Base-by-base conservation (phyloP, 1,140 invertebrate species). In the Scaptomyza hsui region DNA sequence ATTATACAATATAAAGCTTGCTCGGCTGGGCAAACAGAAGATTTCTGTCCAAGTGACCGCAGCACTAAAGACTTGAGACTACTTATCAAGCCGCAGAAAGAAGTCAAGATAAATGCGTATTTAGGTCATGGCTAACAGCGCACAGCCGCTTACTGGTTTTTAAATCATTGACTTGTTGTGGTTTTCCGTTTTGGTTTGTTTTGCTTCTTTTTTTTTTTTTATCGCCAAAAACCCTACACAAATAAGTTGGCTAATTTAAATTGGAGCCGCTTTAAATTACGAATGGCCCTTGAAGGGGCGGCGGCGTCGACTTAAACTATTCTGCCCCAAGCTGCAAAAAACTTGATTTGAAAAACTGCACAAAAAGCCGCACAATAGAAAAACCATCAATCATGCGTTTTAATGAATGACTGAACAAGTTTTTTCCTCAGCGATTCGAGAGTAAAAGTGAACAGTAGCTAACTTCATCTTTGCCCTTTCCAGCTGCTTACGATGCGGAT, bases 81-180 rank as follows among this genome's bases (percentile, higher is more conserved):
- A 39, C 10, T 24, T 51, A 60, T 68, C 39, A 24, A 26, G 65
- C 60, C 56, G 65, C 79, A 55, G n/a, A 86, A 76, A 85, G 81
- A 86, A 85, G 80, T 85, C 81, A 86, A 86, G 81, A 88, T 86
- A 86, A 86, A 88, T 72, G 77, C 60, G 73, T 62, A 88, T 88
- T 86, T 86, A 71, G 81, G 81, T 86, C 81, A 86, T 88, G 81
- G 81, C 69, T 88, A 86, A 88, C 81, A 55, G 81, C 82, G 55
- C 81, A 76, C 73, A 53, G 68, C 49, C 62, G 62, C 69, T 81
- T 88, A 78, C 82, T 81, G 77, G 82, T 88, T 86, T 83, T 82
- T 61, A 26, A 26, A 26, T 56, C 37, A 15, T 42, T 57, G 32
- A 42, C 29, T 63, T 57, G 32, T 48, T 41, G n/a, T n/a, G n/a